phyloP scores from a whole-genome alignment of 1,140 invertebrate species.

The Ladona fulva region DNA sequence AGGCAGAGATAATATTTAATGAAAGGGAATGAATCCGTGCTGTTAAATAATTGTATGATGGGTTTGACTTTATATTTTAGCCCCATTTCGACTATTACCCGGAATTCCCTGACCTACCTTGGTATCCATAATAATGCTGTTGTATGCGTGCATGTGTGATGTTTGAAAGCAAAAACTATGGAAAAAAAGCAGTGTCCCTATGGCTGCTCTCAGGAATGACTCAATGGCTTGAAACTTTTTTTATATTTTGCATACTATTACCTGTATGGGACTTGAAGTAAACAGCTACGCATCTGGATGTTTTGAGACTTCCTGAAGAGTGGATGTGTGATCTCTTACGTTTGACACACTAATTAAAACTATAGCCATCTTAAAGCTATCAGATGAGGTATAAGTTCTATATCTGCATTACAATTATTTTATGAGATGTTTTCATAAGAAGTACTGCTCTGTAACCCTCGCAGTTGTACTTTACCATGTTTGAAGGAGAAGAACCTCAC shows the following conservation, averaged over 20 bases:
- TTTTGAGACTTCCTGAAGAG: not conserved
- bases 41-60: too few relatives aligned
- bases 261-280: not conserved
- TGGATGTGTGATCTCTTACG: not conserved
- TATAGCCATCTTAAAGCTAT: not conserved
- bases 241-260: conserved; percentile 4
- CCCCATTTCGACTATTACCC: too few relatives aligned
- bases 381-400: not conserved
- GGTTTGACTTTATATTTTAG: too few relatives aligned
- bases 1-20: too few relatives aligned
- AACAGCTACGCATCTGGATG: not conserved
- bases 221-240: not conserved
- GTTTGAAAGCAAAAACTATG: not conserved
- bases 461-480: not conserved
- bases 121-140: too few relatives aligned
- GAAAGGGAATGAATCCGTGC: too few relatives aligned
- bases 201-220: not conserved
- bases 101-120: too few relatives aligned
- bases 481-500: not conserved
- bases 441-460: not conserved
- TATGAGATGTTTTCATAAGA: not conserved
- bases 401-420: not conserved
- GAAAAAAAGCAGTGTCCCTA: not conserved
- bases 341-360: not conserved
- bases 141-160: not conserved